Evolutionary conservation across 1,140 invertebrate species (phyloP), one percentile per base, ranked within the genome.

Genomic region (Laupala kohalensis): DNA sequence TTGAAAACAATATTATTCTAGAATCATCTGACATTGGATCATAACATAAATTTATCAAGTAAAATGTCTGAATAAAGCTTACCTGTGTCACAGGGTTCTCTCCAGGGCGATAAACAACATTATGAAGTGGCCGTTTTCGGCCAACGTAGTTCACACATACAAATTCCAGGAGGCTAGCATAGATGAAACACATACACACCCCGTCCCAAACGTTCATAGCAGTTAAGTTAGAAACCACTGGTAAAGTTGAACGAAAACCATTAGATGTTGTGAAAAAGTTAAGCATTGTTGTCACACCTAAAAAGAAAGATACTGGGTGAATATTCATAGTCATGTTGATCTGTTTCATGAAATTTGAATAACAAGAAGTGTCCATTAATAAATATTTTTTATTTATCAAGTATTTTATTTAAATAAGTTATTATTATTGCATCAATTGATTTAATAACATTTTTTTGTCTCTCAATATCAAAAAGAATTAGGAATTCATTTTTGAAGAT

Each of bases 171-270:
- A 96, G 85, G 25, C 92, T 95, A 67, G 93, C 94, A 81, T 96
- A 96, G 78, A 95, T 95, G 86, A 96, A 96, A 82, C 93, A 95
- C 94, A 96, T 96, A 78, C 94, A 96, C 24, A 96, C 94, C 70
- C 93, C 93, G 78, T 96, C 94, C 94, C 94, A 96, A 13, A 96
- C 91, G 82, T 96, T 96, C 93, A 96, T 96, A 13, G 94, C 94
- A 69, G 92, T 95, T 76, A 96, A 80, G 81, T 96, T 95, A 15
- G 93, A 95, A 67, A 96, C 94, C 67, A 96, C 94, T 4, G 94
- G 94, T 78, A 96, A 84, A 65, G 93, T 95, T 75, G 90, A 91
- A 77, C 92, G 88, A 81, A 93, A 94, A 78, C 91, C 91, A 78
- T 92, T 94, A 71, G 92, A 94, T 77, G 94, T 96, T 75, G 94